Conservation (phyloP, 2,797 vertebrate genomes). For the Gymnothorax javanicus region DNA sequence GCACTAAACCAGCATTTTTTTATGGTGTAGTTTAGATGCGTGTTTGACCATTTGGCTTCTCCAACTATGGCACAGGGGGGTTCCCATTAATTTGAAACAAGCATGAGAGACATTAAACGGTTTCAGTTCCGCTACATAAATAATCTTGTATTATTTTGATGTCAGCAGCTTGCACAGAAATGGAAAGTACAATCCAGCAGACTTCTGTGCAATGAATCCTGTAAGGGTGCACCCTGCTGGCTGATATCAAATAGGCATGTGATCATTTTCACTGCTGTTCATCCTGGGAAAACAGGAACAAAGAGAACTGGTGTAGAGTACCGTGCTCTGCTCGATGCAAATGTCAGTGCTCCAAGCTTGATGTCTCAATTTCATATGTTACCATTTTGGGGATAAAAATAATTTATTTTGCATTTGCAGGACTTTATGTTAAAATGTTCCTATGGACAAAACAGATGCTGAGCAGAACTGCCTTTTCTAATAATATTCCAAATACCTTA, state of each 20-base stretch:
- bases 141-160: neutral
- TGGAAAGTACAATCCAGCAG: neutral
- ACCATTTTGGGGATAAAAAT: no score
- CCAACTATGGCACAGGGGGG: neutral
- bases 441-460: no score
- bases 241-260: neutral
- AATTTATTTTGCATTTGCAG: no score
- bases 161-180: neutral
- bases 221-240: neutral
- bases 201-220: neutral
- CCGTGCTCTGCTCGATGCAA: neutral
- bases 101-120: neutral
- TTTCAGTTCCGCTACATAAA: neutral
- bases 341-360: no score
- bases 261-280: neutral
- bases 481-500: no score
- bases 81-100: neutral
- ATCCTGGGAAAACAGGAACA: slow-evolving; percentile 12
- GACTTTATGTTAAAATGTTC: no score
- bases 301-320: neutral
- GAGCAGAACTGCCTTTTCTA: no score
- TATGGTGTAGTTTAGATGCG: neutral
- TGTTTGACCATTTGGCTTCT: neutral
- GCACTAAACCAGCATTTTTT: neutral
- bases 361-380: no score